Evolutionary conservation across 2,797 vertebrate species (phyloP).

Genomic region (Notolepis coatsorum): DNA sequence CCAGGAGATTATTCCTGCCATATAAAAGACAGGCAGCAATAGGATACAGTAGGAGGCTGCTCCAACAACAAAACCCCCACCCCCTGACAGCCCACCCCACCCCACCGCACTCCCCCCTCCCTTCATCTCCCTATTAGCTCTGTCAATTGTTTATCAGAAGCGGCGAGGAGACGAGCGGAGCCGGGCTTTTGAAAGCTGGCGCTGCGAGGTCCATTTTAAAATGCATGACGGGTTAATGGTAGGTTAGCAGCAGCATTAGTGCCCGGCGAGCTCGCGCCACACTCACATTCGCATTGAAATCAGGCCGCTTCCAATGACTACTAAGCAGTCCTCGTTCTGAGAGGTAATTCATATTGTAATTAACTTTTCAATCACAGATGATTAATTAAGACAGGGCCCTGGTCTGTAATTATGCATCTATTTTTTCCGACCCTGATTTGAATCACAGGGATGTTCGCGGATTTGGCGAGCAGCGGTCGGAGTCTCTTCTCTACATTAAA

Average conservation of each 20-base stretch:
- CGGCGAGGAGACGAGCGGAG: slow-evolving; percentile 56
- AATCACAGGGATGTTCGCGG: slow-evolving; percentile 71
- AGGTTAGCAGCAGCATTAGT: slow-evolving; percentile 82
- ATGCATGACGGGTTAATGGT: slow-evolving; percentile 86
- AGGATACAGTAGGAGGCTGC: slow-evolving; percentile 33
- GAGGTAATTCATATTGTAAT: slow-evolving; percentile 89
- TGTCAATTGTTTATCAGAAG: slow-evolving; percentile 86
- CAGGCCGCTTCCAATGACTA: slow-evolving; percentile 84
- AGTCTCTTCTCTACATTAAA: slow-evolving; percentile 25
- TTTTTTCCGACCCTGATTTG: slow-evolving; percentile 72
- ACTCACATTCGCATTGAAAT: slow-evolving; percentile 83
- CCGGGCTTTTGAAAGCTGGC: slow-evolving; percentile 73
- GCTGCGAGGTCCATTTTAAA: slow-evolving; percentile 75
- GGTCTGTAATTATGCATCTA: slow-evolving; percentile 86
- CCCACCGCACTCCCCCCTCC: slow-evolving; percentile 25
- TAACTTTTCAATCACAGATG: slow-evolving; percentile 88
- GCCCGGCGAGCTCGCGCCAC: slow-evolving; percentile 54
- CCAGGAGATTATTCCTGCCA: slow-evolving; percentile 24
- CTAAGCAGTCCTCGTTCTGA: slow-evolving; percentile 82
- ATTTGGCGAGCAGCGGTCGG: slow-evolving; percentile 47
- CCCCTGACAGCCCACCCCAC: slow-evolving; percentile 3
- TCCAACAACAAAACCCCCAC: slow-evolving; percentile 2
- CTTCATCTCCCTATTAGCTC: slow-evolving; percentile 84
- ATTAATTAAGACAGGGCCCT: slow-evolving; percentile 84
- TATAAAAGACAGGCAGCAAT: slow-evolving; percentile 48